Evolutionary conservation across 1,140 invertebrate species (phyloP).

Genomic region (Melipona quadrifasciata): DNA sequence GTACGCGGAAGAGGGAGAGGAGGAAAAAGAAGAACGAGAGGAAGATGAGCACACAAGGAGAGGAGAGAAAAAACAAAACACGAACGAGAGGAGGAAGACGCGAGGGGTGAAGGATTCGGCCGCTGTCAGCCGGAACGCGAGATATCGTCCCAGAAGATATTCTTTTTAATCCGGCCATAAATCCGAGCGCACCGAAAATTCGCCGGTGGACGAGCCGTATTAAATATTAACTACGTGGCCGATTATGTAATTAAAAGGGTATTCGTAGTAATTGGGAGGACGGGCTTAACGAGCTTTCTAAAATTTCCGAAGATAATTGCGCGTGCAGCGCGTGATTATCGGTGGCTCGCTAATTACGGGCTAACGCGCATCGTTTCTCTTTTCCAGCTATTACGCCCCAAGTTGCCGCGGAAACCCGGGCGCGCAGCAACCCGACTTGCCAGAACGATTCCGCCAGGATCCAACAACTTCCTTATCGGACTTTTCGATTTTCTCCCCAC

Average conservation of each 20-base stretch:
- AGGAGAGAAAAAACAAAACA: background rate
- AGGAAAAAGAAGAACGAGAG: background rate
- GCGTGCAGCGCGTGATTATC: conserved; percentile 39
- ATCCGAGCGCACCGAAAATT: background rate
- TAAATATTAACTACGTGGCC: conserved; percentile 41
- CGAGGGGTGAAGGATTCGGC: background rate
- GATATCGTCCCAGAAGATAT: conserved; percentile 11
- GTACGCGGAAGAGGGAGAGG: conserved; percentile 42
- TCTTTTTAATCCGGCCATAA: conserved; percentile 17
- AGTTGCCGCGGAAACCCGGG: conserved; percentile 26
- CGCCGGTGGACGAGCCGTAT: background rate
- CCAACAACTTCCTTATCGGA: conserved; percentile 12
- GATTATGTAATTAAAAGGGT: conserved; percentile 61
- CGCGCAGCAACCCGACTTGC: background rate
- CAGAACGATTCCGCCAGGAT: background rate
- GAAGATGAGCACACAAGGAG: background rate
- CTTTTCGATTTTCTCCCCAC: background rate
- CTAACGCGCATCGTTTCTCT: conserved; percentile 52
- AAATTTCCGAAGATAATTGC: conserved; percentile 52
- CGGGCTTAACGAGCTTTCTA: conserved; percentile 29
- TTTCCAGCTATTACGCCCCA: conserved; percentile 50
- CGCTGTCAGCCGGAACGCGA: conserved; percentile 22
- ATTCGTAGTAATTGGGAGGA: conserved; percentile 46
- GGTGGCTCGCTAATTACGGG: conserved; percentile 43
- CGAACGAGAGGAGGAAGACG: background rate